These are phyloP conservation scores for Motacilla tschutschensis DNA, from an alignment of 2,113 vertebrate species.

Conservation along the genomic window DNA sequence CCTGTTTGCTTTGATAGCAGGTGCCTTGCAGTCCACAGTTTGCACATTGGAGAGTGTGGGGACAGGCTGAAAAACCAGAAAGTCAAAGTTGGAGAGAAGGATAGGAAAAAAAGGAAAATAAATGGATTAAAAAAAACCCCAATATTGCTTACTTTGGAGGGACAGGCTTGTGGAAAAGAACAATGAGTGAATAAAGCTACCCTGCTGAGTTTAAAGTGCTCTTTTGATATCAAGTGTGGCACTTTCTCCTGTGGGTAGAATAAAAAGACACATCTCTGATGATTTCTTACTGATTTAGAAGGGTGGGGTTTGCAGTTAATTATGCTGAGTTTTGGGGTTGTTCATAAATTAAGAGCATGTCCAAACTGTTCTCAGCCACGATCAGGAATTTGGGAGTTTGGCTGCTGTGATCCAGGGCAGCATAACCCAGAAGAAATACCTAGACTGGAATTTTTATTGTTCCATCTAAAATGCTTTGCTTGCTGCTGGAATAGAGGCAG, in stretches of 20 bases:
- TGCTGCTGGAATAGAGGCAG: not conserved
- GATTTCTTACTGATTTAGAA: not conserved
- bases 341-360: not conserved
- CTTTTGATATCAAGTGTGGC: not conserved
- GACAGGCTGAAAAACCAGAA: not conserved
- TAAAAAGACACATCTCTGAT: not conserved
- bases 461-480: not conserved
- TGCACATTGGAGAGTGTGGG: not conserved
- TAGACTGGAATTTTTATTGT: not conserved
- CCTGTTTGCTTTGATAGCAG: not conserved
- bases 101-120: not conserved
- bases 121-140: rapidly evolving
- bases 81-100: not conserved
- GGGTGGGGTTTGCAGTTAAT: not conserved
- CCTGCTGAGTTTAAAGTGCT: slow-evolving; percentile 24
- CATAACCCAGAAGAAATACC: not conserved
- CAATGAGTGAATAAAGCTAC: slow-evolving; percentile 10
- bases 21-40: not conserved
- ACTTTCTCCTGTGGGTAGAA: not conserved
- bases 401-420: not conserved
- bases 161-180: not conserved
- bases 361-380: not conserved
- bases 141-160: not conserved
- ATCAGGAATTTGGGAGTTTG: not conserved
- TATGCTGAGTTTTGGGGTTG: not conserved